These are phyloP conservation scores for Pseudonaja textilis DNA, from an alignment of 2,113 vertebrate species.

Conservation along the genomic window DNA sequence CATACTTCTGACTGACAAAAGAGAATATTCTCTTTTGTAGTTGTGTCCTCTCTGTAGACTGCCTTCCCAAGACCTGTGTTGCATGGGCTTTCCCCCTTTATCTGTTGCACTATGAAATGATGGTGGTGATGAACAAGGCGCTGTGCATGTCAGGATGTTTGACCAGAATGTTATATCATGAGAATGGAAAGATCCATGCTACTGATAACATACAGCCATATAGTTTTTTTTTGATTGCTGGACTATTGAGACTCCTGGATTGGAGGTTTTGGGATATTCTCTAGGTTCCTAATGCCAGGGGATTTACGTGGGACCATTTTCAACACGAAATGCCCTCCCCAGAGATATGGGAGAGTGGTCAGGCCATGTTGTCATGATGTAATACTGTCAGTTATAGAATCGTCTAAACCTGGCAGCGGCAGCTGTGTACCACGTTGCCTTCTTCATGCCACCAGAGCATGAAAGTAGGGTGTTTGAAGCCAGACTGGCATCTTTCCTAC, in stretches of 20 bases:
- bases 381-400: neutral
- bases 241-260: neutral
- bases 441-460: neutral
- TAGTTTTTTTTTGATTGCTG: neutral
- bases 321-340: neutral
- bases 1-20: neutral
- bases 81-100: neutral
- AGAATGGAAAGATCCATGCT: neutral
- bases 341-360: neutral
- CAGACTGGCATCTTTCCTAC: neutral
- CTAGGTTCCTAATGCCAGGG: neutral
- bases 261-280: neutral
- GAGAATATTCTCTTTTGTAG: neutral
- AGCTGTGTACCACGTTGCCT: neutral
- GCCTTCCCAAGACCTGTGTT: neutral
- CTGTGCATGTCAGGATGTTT: neutral
- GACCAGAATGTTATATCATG: neutral
- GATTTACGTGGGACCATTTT: neutral
- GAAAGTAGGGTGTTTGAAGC: neutral
- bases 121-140: no score
- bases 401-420: neutral
- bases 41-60: neutral
- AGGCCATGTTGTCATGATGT: neutral
- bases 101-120: neutral
- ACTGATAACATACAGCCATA: neutral